A percentile compares a stretch with the other conserved stretches of the same genome.
phyloP scores from a whole-genome alignment of 2,113 vertebrate species.

The Xiphophorus hellerii region DNA sequence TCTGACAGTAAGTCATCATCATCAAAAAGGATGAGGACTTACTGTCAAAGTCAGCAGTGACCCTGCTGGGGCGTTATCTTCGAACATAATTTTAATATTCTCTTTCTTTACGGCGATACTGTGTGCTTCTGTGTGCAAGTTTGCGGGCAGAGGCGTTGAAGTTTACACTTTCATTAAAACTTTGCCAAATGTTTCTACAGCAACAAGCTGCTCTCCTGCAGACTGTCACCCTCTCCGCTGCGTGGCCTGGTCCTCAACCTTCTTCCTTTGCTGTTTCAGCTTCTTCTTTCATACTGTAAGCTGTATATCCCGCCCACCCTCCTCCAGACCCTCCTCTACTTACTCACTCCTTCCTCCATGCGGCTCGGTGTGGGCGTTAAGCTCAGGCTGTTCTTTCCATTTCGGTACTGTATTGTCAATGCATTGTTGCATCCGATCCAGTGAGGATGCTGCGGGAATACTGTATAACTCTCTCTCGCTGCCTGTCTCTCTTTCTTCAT shows the following conservation, averaged over 20 bases:
- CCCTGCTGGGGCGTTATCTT: conserved; percentile 51
- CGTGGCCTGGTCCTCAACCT: conserved; percentile 9
- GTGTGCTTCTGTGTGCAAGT: conserved; percentile 25
- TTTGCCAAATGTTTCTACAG: conserved; percentile 75
- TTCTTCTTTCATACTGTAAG: conserved; percentile 39
- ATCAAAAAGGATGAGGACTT: neutral
- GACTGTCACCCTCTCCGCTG: conserved; percentile 33
- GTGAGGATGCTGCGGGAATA: conserved; percentile 73
- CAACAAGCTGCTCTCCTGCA: conserved; percentile 58
- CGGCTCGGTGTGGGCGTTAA: conserved; percentile 73
- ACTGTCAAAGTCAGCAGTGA: conserved; percentile 34
- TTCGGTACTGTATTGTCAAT: conserved; percentile 78
- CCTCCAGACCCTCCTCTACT: conserved; percentile 9
- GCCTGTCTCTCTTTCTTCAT: conserved; percentile 28
- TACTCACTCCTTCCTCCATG: conserved; percentile 25
- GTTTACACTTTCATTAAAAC: conserved; percentile 77
- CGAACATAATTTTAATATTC: conserved; percentile 53
- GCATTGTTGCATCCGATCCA: conserved; percentile 80
- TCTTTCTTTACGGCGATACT: conserved; percentile 32
- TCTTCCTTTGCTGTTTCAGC: conserved; percentile 2
- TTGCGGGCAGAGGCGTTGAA: conserved; percentile 52
- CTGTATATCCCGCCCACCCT: conserved; percentile 46
- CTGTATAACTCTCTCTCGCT: conserved; percentile 63
- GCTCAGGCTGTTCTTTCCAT: conserved; percentile 79
- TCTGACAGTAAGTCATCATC: conserved; percentile 10